Base-by-base conservation (phyloP, 2,113 vertebrate species). In the Pica pica region DNA sequence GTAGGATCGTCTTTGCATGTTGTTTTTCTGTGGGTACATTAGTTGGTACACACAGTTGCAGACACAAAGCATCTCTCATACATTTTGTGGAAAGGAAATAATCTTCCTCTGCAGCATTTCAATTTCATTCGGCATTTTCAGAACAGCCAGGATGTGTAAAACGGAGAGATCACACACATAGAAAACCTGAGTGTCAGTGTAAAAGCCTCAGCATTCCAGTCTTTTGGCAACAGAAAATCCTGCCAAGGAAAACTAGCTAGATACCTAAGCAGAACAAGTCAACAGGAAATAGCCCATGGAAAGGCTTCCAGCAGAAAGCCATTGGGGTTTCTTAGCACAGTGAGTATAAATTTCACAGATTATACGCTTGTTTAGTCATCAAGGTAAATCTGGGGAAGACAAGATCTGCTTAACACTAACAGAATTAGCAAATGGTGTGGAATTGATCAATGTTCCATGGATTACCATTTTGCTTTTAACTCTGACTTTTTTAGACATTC, bases 211-310 rank as follows among this genome's bases (percentile, higher is more conserved):
- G 31, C 53, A 46, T 92, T 86, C 94, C 42, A 64, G 59, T 60
- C 47, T 41, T 44, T 70, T 86, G 70, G 81, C 77, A 70, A 64
- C 77, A 91, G 73, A 76, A 93, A 88, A 75, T 67, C 49, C 56
- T 93, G 90, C 79, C 86, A 81, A 64, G 69, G 47, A 83, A 93
- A 95, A 83, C 60, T 71, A 65, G 77, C 56, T 61, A 74, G 80
- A 49, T 90, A 92, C 69, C 82, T 27, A 75, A 74, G 41, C 39
- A 89, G 76, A 95, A 59, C 46, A 74, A 84, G 95, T 91, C 83
- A 93, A 87, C 88, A 95, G 83, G 93, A 96, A 97, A 87, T 16
- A 90, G 53, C 50, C 77, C 37, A 44, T 67, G 74, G 61, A 90
- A 79, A 87, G 73, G 31, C 87, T 85, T 93, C 90, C 60, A 94